Evolutionary conservation across 1,140 invertebrate genomes (phyloP), one percentile per base, ranked within the genome.

Genomic region (Tribolium madens): DNA sequence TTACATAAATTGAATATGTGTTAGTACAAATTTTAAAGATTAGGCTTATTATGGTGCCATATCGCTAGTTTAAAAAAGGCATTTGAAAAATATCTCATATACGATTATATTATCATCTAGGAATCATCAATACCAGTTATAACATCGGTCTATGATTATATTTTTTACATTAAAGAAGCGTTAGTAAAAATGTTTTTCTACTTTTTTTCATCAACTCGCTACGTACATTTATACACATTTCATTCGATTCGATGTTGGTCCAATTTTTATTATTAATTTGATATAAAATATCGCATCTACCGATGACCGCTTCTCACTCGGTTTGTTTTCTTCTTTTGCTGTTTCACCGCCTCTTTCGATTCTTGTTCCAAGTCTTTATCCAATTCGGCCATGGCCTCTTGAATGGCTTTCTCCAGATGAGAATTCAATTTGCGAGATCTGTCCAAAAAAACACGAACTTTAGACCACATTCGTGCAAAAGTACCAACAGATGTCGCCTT

Each of bases 341-440:
- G 15, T 21, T 75, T 71, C 21, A 42, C 15, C 10, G 21, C 3
- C 50, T 73, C 48, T 14, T 73, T 73, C 9, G 50, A 52, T 10
- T 75, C 60, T 15, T 73, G 47, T 52, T 73, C 70, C 13, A 47
- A 10, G 46, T 78, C 90, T 81, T 90, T 89, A 84, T 94, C 93
- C 80, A 96, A 86, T 84, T 96, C 94, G 73, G 91, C 89, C 94
- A 96, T 95, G 60, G 94, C 94, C 88, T 96, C 94, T 88, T 96
- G 94, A 84, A 96, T 96, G 50, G 94, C 94, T 83, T 93, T 93
- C 87, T 96, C 94, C 81, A 96, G 87, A 84, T 94, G 91, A 81
- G 91, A 91, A 87, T 95, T 96, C 89, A 96, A 88, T 93, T 96
- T 96, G 89, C 94, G 91, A 90, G 94, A 95, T 91, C 95, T 95